Evolutionary conservation across 37 sponge, comb jelly and placozoan genomes (phyloP).

Genomic region (Bolinopsis microptera): DNA sequence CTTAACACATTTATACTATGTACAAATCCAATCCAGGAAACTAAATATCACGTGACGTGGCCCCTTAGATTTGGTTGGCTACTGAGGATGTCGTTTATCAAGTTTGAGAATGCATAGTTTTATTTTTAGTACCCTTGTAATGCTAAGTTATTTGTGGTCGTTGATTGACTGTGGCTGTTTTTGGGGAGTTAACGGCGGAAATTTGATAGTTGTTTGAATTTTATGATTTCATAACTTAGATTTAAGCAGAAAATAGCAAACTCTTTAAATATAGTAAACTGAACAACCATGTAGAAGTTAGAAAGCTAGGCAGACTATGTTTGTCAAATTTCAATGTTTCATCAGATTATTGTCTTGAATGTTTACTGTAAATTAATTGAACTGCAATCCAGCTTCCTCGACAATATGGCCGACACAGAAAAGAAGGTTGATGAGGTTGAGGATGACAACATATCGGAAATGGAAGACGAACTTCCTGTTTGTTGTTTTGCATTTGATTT

Average conservation of each 20-base stretch:
- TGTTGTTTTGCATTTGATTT: constrained; percentile 23
- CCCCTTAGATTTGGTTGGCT: not conserved
- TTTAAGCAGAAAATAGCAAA: not conserved
- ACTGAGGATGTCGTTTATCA: not conserved
- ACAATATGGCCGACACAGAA: constrained; percentile 19
- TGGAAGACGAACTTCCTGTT: constrained; percentile 17
- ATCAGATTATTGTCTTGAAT: too few species aligned
- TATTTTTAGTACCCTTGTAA: not conserved
- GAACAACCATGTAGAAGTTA: too few species aligned
- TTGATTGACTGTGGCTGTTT: not conserved
- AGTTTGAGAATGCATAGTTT: not conserved
- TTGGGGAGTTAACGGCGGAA: too few species aligned
- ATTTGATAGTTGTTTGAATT: not conserved
- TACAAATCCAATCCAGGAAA: not conserved
- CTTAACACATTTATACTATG: not conserved
- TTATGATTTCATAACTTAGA: not conserved
- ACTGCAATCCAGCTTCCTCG: not conserved
- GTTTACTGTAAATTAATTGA: too few species aligned
- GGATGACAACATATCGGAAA: not conserved
- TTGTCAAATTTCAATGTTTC: too few species aligned
- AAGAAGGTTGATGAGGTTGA: not conserved
- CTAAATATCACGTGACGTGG: not conserved
- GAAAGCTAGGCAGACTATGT: too few species aligned
- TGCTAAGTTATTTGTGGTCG: not conserved
- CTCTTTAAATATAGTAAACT: too few species aligned